These are phyloP conservation scores for Leptinotarsa juncta DNA, from an alignment of 2,888 invertebrate genomes.

Conservation along the genomic window DNA sequence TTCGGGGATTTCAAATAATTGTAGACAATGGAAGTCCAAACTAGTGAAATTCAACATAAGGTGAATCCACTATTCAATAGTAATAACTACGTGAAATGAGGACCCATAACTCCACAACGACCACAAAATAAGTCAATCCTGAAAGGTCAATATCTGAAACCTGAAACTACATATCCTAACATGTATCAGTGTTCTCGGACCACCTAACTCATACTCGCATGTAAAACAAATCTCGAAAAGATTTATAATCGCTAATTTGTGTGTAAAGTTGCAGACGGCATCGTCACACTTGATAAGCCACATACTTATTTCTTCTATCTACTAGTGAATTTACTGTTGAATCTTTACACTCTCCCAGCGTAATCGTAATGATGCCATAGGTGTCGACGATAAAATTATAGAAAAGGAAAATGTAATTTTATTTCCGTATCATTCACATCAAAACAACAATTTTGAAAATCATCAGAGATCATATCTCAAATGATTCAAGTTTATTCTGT, in stretches of 20 bases:
- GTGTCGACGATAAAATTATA: neutral
- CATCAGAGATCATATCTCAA: too few relatives aligned
- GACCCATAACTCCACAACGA: neutral
- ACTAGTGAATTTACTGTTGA: slow-evolving; percentile 15
- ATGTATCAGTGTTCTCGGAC: neutral
- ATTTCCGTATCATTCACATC: too few relatives aligned
- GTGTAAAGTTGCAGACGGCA: slow-evolving; percentile 43
- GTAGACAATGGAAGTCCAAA: too few relatives aligned
- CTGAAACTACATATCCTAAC: slow-evolving; percentile 11
- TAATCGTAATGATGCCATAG: slow-evolving; percentile 27
- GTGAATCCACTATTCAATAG: too few relatives aligned
- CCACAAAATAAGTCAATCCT: slow-evolving; percentile 3
- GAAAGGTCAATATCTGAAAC: slow-evolving; percentile 1
- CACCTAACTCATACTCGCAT: slow-evolving; percentile 42
- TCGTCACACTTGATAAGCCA: slow-evolving; percentile 45
- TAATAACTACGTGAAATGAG: neutral
- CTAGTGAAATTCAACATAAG: too few relatives aligned
- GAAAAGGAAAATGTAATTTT: too few relatives aligned
- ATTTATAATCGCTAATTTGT: slow-evolving; percentile 37
- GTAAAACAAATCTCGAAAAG: slow-evolving; percentile 42
- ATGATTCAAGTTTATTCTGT: too few relatives aligned
- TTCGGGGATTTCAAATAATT: too few relatives aligned
- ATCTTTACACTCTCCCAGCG: slow-evolving; percentile 21
- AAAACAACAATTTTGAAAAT: too few relatives aligned
- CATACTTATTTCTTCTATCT: slow-evolving; percentile 29